Evolutionary conservation across 2,797 vertebrate species (phyloP), one percentile per base, ranked within the genome.

Genomic region (Amblyraja radiata): DNA sequence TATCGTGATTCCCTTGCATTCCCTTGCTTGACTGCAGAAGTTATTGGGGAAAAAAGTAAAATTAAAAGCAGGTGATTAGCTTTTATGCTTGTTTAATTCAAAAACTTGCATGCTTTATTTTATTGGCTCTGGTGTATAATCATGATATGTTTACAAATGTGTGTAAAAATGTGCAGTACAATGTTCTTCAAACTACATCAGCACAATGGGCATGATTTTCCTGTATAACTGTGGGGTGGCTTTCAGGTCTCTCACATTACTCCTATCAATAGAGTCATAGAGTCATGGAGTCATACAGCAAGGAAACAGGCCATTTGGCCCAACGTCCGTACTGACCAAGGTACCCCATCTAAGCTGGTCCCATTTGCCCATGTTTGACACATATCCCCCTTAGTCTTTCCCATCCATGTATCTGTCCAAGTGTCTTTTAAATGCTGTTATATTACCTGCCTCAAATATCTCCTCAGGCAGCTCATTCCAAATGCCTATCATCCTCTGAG

Each of bases 21-120:
- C n/a, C 21, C 46, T 46, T 46, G 18, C n/a, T 68, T 88, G 61
- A 88, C 1, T 88, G n/a, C 84, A 21, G 61, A 65, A 88, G 84
- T 36, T 68, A 88, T 88, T 36, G 61, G n/a, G 71, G 21, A 36
- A 32, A 68, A 36, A 68, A 88, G 84, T 68, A 68, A 68, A 88
- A 88, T 18, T 7, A 88, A 88, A 68, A 88, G 21, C 32, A 65
- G n/a, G 14, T 88, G n/a, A 88, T 88, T 36, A 68, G 16, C 84
- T 88, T 88, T 36, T 88, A 88, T 88, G 7, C 63, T 32, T 88
- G 61, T 68, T 65, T 68, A 88, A 88, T 65, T 88, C 84, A 68
- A 36, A 8, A 65, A 88, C 84, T 65, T 88, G 61, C n/a, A 88
- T 65, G 61, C n/a, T 88, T 88, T 32, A 65, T 68, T 65, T 65